Percentiles rank a stretch among this genome's conserved stretches.
Evolutionary conservation across 1,140 invertebrate species (phyloP).

Genomic region (Polypedilum vanderplanki): DNA sequence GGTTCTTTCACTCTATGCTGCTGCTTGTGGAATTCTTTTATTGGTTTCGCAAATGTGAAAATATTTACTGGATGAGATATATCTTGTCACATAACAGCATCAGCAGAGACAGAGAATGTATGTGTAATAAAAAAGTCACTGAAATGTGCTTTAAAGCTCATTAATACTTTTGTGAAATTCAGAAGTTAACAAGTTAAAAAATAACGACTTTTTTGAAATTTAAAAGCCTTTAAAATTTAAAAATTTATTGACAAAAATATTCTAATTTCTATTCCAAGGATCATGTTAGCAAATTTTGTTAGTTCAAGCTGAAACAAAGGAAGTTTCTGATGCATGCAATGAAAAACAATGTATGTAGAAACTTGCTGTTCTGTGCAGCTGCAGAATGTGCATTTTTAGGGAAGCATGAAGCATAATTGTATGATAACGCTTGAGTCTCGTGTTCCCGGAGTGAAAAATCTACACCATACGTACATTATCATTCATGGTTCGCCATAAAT

Average conservation of each 20-base stretch:
- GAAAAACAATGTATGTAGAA: neutral
- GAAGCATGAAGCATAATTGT: neutral
- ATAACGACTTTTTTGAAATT: too few relatives aligned
- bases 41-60: constrained; percentile 14
- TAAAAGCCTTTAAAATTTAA: too few relatives aligned
- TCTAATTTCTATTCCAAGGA: too few relatives aligned
- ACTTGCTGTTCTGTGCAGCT: neutral
- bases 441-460: too few relatives aligned
- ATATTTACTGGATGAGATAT: neutral
- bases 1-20: neutral
- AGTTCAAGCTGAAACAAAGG: neutral
- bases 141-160: neutral
- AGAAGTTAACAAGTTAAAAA: too few relatives aligned
- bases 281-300: neutral
- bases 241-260: too few relatives aligned
- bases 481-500: constrained; percentile 24
- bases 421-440: too few relatives aligned
- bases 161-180: neutral
- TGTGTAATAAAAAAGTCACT: too few relatives aligned
- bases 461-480: constrained; percentile 27
- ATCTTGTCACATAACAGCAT: too few relatives aligned
- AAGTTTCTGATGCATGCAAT: constrained; percentile 2
- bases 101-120: too few relatives aligned
- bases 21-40: neutral
- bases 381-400: constrained; percentile 21